A percentile compares a stretch with the other conserved stretches of the same genome.
These are phyloP conservation scores for Solea senegalensis DNA, from an alignment of 2,113 vertebrate genomes.

Conservation along the genomic window DNA sequence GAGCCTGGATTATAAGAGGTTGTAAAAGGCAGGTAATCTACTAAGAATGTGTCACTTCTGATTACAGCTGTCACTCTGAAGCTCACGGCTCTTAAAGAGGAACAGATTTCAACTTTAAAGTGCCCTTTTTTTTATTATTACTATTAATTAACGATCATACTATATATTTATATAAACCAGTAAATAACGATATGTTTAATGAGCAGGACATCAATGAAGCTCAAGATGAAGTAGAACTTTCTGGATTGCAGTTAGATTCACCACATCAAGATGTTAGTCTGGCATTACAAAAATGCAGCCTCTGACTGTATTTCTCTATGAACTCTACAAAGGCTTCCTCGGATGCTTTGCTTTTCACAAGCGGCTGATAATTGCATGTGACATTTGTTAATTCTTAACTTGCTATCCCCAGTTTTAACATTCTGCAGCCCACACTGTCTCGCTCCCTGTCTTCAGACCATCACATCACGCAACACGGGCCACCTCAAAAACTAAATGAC, in stretches of 20 bases:
- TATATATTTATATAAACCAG: too few relatives aligned
- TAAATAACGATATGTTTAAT: too few relatives aligned
- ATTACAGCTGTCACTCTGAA: slow-evolving; percentile 60
- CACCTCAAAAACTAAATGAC: slow-evolving; percentile 26
- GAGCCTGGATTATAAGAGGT: slow-evolving; percentile 61
- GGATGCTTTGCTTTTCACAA: slow-evolving; percentile 1
- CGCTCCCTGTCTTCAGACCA: not conserved
- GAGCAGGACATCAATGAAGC: too few relatives aligned
- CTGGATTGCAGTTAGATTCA: not conserved
- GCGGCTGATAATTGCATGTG: slow-evolving; percentile 30
- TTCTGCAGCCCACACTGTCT: slow-evolving; percentile 12
- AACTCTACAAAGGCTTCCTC: slow-evolving; percentile 11
- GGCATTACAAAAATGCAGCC: slow-evolving; percentile 1
- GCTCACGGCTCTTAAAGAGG: slow-evolving; percentile 41
- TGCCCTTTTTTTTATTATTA: too few relatives aligned
- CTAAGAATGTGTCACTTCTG: slow-evolving; percentile 63
- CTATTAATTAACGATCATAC: too few relatives aligned
- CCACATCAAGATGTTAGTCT: slow-evolving; percentile 5
- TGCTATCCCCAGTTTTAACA: slow-evolving; percentile 21
- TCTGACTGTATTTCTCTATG: slow-evolving; percentile 15
- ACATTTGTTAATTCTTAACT: slow-evolving; percentile 43
- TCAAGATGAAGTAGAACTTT: too few relatives aligned
- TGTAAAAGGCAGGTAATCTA: slow-evolving; percentile 68
- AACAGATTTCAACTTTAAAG: not conserved
- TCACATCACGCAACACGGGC: slow-evolving; percentile 14